phyloP scores from a whole-genome alignment of 2,888 invertebrate species.

The Ligdia adustata region DNA sequence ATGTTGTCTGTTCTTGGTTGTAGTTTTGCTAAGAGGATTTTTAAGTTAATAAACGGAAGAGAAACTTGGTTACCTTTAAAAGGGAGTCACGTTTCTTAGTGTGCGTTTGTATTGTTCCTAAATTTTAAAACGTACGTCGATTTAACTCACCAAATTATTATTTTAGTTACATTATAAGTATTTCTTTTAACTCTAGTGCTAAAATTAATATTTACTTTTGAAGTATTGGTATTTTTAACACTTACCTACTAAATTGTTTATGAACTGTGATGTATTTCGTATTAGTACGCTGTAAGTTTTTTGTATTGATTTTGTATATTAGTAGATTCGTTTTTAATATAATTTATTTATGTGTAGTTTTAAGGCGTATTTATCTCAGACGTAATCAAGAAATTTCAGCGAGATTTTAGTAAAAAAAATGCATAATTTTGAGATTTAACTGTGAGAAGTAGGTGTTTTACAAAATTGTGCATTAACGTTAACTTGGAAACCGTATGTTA shows the following conservation, averaged over 20 bases:
- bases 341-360: slow-evolving; percentile 77
- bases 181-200: slow-evolving; percentile 57
- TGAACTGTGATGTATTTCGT: slow-evolving; percentile 84
- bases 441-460: not conserved
- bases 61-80: slow-evolving; percentile 54
- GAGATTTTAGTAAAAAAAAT: not conserved
- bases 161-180: slow-evolving; percentile 64
- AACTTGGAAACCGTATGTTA: not conserved
- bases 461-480: not conserved
- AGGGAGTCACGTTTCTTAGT: slow-evolving; percentile 53
- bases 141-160: slow-evolving; percentile 76
- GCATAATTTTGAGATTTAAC: not conserved
- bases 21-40: no score
- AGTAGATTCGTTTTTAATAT: slow-evolving; percentile 80
- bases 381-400: slow-evolving; percentile 34
- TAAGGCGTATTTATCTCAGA: slow-evolving; percentile 64
- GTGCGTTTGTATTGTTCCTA: slow-evolving; percentile 74
- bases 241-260: slow-evolving; percentile 77
- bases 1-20: no score
- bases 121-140: slow-evolving; percentile 65
- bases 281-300: slow-evolving; percentile 78
- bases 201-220: slow-evolving; percentile 64
- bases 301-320: slow-evolving; percentile 84
- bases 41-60: slow-evolving; percentile 20
- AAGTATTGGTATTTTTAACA: slow-evolving; percentile 70